A percentile compares a stretch with the other conserved stretches of the same genome.
These are phyloP conservation scores for Patella depressa DNA, from an alignment of 2,888 invertebrate species.

Conservation along the genomic window DNA sequence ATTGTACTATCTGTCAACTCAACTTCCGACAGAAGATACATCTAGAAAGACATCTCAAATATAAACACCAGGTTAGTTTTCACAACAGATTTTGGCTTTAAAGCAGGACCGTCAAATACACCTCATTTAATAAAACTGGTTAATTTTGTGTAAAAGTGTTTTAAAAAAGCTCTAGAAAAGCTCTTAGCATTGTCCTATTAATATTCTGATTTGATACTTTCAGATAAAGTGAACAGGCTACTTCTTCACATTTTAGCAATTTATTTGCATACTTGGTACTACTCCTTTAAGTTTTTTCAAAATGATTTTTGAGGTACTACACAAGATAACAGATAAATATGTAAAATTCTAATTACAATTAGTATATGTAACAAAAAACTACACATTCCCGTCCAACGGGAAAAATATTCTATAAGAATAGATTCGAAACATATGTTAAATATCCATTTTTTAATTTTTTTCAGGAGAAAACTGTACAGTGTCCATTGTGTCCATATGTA, in stretches of 20 bases:
- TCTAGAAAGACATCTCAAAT: slow-evolving; percentile 65
- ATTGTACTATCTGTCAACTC: slow-evolving; percentile 56
- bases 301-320: background rate
- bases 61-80: slow-evolving; percentile 62
- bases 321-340: too few species aligned
- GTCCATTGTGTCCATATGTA: slow-evolving; percentile 66
- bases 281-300: background rate
- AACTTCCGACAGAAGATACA: slow-evolving; percentile 68
- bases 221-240: too few species aligned
- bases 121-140: too few species aligned
- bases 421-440: too few species aligned
- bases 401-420: too few species aligned
- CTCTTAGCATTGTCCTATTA: too few species aligned
- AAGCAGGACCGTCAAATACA: background rate
- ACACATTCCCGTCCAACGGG: too few species aligned
- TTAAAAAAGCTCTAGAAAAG: too few species aligned
- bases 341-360: too few species aligned
- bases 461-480: slow-evolving; percentile 66
- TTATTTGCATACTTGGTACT: background rate
- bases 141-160: too few species aligned
- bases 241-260: background rate
- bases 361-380: too few species aligned
- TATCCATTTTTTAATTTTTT: slow-evolving; percentile 7
- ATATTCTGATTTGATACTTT: too few species aligned
- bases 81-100: background rate